A percentile compares a stretch with the other conserved stretches of the same genome.
Evolutionary conservation across 1,140 invertebrate genomes (phyloP).

Genomic region (Semibalanus balanoides): DNA sequence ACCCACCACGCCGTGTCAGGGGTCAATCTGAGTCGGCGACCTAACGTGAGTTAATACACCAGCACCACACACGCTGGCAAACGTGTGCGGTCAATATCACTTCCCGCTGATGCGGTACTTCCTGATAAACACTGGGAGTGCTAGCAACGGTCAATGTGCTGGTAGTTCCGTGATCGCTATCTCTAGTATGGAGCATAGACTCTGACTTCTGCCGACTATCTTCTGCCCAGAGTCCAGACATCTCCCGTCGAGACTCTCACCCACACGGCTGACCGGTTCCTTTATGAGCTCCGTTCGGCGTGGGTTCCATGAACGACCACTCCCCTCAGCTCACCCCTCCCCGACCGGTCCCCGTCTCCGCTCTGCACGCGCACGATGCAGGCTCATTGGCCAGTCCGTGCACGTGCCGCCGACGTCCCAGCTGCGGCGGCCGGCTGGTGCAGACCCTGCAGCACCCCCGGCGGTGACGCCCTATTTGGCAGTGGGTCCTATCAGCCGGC

Average conservation of each 20-base stretch:
- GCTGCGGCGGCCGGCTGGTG: background rate
- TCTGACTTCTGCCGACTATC: background rate
- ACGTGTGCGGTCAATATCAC: too few relatives aligned
- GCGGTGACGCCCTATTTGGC: too few relatives aligned
- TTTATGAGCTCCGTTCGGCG: background rate
- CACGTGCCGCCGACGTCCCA: background rate
- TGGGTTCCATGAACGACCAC: background rate
- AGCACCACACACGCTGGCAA: too few relatives aligned
- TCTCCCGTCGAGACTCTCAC: background rate
- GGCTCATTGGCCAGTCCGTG: background rate
- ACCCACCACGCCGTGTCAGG: too few relatives aligned
- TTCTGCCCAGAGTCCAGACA: background rate
- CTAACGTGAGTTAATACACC: too few relatives aligned
- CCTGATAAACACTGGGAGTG: too few relatives aligned
- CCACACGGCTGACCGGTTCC: too few relatives aligned
- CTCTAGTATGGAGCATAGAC: background rate
- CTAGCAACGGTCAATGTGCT: too few relatives aligned
- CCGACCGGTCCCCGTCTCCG: background rate
- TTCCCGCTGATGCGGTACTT: too few relatives aligned
- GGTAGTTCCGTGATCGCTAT: too few relatives aligned
- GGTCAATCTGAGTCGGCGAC: too few relatives aligned
- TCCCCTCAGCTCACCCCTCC: background rate
- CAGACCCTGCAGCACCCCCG: background rate
- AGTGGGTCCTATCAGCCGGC: too few relatives aligned
- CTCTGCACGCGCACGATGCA: background rate